Base-by-base conservation (phyloP, 2,797 vertebrate species). In the Artibeus lituratus region DNA sequence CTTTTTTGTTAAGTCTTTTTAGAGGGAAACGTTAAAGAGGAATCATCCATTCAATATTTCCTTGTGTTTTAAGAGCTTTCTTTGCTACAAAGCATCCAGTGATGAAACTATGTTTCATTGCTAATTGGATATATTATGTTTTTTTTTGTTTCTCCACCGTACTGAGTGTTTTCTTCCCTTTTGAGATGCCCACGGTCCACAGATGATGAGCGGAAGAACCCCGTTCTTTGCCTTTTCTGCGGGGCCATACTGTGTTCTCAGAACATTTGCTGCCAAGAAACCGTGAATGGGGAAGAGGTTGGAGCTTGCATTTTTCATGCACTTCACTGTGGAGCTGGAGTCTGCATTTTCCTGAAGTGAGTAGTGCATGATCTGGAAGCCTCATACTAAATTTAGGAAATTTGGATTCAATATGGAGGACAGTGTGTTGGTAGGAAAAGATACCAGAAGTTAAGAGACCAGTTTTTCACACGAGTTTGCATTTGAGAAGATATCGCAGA, bases 331-430 rank as follows among this genome's bases (percentile, higher is more conserved):
- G 99, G 99, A 74, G 99, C 99, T 65, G 99, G 99, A 96, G 99
- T 99, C 87, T 99, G 99, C 96, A 99, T 99, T 98, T 99, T 99
- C 98, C 99, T 99, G 84, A 99, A 99, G 99, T 99, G 95, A 97
- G 99, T 98, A 97, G 21, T 44, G 44, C 49, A 3, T 55, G 65
- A 95, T 85, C 42, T 65, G 21, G 69, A 81, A 91, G 47, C 72
- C 39, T 78, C 80, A 59, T 65, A 80, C 73, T 72, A 26, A 92
- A 90, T 0, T 85, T 14, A 76, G 4, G 10, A 92, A 94, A 26
- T 37, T 39, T 72, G 69, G 39, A 90, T 92, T 44, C 69, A 83
- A 73, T 53, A 73, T 37, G 0, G 0, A 72, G 26, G 42, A 70
- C 19, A 49, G 5, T 57, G 18, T 49, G 39, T 72, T 90, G 32